These are phyloP conservation scores for Anguilla japonica DNA, from an alignment of 2,113 vertebrate species.

Conservation along the genomic window DNA sequence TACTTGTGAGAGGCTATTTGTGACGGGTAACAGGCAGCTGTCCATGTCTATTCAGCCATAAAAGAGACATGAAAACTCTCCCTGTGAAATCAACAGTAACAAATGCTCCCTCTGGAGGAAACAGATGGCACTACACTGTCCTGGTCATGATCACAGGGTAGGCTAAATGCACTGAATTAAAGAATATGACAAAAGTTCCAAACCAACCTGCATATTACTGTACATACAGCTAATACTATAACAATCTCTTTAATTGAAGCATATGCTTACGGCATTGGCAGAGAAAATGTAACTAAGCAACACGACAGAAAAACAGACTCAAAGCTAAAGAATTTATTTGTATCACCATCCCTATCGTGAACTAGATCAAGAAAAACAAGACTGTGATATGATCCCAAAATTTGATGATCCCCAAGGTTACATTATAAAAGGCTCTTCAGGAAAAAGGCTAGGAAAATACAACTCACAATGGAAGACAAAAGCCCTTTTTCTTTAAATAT, in stretches of 20 bases:
- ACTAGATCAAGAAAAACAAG: too few relatives aligned
- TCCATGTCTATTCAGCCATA: constrained; percentile 31
- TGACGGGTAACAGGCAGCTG: constrained; percentile 28
- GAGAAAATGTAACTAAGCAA: constrained; percentile 3
- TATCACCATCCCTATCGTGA: not conserved
- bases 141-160: not conserved
- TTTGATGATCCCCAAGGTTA: too few relatives aligned
- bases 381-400: too few relatives aligned
- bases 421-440: too few relatives aligned
- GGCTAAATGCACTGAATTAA: not conserved
- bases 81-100: constrained; percentile 26
- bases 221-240: not conserved
- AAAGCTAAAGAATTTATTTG: not conserved
- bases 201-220: not conserved
- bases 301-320: too few relatives aligned
- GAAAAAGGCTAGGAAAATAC: too few relatives aligned
- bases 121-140: not conserved
- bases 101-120: not conserved
- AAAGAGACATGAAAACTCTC: constrained; percentile 28
- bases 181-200: not conserved
- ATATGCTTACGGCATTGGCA: not conserved
- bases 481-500: not conserved
- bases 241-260: not conserved
- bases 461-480: too few relatives aligned
- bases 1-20: constrained; percentile 33